Evolutionary conservation across 2,113 vertebrate genomes (phyloP), one percentile per base, ranked within the genome.

Genomic region (Proteles cristata): DNA sequence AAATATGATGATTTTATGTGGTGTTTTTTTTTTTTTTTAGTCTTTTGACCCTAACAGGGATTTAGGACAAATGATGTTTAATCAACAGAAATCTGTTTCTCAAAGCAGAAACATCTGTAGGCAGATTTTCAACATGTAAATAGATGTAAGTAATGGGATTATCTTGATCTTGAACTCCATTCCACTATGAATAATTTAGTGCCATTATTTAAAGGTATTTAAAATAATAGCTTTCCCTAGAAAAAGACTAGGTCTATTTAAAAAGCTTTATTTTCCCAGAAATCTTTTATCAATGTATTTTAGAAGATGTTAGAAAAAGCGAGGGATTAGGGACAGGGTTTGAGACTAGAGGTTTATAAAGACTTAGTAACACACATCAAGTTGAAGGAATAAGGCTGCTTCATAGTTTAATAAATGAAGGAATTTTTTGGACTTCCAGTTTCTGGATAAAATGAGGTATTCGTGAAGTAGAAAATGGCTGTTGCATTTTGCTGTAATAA

Each of bases 71-170:
- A 88, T 74, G 50, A 43, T 95, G n/a, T 82, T 94, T 94, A 88
- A 76, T 74, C 55, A 96, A 90, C 63, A 95, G 79, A 83, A 96
- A 92, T 81, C 7, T 87, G 43, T 92, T 86, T 95, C 74, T 92
- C 43, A 77, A 92, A 90, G 73, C 81, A 97, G 82, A 95, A 96
- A 92, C 63, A 90, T 81, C 90, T 95, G 50, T 14, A 96, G 66
- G 83, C 53, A 81, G 6, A 97, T 61, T 95, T 84, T 81, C 80
- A 82, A 81, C 43, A 82, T 87, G 43, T 89, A 89, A 96, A 91
- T 26, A 96, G 68, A 92, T 65, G 17, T 81, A 94, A 95, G 45
- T 79, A 90, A 91, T 65, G 21, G 31, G n/a, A 68, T 94, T 83
- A 88, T 91, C 58, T 96, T n/a, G 82, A 61, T 61, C 45, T 43